Percentiles rank a stretch among this genome's conserved stretches.
These are phyloP conservation scores for Drosophila equinoxialis DNA, from an alignment of 1,140 invertebrate genomes.

Conservation along the genomic window DNA sequence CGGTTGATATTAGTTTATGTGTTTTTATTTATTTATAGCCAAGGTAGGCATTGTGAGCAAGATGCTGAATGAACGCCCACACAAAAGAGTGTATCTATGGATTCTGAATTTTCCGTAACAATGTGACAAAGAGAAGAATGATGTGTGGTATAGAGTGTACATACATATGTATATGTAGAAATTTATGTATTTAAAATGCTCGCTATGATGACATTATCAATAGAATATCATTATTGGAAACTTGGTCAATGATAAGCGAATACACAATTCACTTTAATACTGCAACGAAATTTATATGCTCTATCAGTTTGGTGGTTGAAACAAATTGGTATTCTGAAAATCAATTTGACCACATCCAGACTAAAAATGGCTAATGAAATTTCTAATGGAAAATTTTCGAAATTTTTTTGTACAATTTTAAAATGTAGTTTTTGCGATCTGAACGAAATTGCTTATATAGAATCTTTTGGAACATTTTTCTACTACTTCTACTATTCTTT, in stretches of 20 bases:
- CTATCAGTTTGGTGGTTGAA: no score
- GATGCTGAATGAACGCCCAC: constrained; percentile 45
- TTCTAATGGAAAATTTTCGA: no score
- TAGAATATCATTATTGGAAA: constrained; percentile 17
- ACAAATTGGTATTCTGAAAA: no score
- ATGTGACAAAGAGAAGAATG: constrained; percentile 32
- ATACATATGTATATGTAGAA: not conserved
- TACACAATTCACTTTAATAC: not conserved
- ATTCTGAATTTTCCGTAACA: constrained; percentile 32
- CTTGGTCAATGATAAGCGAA: constrained; percentile 19
- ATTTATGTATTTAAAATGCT: no score
- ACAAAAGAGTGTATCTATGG: constrained; percentile 19
- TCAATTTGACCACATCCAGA: no score
- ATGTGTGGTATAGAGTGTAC: not conserved
- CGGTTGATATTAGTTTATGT: constrained; percentile 27
- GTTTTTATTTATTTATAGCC: constrained; percentile 39
- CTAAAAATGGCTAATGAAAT: no score
- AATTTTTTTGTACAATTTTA: no score
- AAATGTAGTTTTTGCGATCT: no score
- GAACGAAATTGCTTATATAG: no score
- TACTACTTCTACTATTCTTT: no score
- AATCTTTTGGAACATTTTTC: no score
- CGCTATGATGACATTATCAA: not conserved
- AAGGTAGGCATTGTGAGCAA: constrained; percentile 23
- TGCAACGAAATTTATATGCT: no score